Base-by-base conservation (phyloP, 2,797 vertebrate genomes). In the Melanogrammus aeglefinus region DNA sequence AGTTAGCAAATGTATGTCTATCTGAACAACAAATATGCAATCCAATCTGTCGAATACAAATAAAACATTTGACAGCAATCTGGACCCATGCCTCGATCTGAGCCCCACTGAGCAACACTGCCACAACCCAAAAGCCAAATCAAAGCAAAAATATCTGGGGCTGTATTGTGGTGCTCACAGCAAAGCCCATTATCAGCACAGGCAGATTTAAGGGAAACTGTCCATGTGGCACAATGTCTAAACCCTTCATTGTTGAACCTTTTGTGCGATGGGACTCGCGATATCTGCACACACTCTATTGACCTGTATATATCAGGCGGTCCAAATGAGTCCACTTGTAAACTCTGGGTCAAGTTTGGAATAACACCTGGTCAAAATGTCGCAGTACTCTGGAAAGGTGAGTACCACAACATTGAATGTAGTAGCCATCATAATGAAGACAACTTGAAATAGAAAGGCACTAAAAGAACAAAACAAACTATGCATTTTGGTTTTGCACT, bases 381-480 rank as follows among this genome's bases (percentile, higher is more conserved):
- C 95, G 80, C 96, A 96, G 79, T 95, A 95, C 92, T 97, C 95
- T 2, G 96, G 96, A 92, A 96, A 97, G 95, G 96, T 97, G 93
- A 96, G 96, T 96, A 90, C 38, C 77, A 75, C 70, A 69, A 75
- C 57, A 74, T n/a, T 38, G 77, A 18, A 70, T 69, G 36, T 74
- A 51, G 63, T 75, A 78, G 77, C 78, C 74, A 66, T 69, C 71
- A 72, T 73, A n/a, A 41, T 70, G n/a, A 38, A 38, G 74, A 76
- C 75, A 57, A 57, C 77, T 73, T 77, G 74, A 29, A 69, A 2
- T 24, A 72, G 72, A 77, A 73, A 73, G 77, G 81, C 72, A 44
- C 57, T 24, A 63, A n/a, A n/a, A n/a, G 4, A 63, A 24, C 57
- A 21, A 57, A 51, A 51, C 47, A 5, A 51, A 51, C 6, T 21